Evolutionary conservation across 2,888 invertebrate species (phyloP).

Genomic region (Trichopria drosophilae): DNA sequence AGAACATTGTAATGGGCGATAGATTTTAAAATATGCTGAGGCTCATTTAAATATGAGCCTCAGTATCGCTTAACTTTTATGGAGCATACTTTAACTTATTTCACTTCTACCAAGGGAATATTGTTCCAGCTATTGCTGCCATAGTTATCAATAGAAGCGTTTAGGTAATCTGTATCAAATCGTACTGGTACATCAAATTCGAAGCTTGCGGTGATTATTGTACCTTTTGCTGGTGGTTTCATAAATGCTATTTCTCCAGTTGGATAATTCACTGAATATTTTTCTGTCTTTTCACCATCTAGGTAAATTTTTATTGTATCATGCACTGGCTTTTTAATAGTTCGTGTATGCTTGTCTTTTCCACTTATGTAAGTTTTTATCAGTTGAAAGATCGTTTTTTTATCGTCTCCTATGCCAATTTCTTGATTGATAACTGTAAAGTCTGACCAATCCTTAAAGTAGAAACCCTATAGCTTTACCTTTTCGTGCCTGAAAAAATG

Average conservation of each 20-base stretch:
- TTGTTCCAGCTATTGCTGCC: slow-evolving; percentile 7
- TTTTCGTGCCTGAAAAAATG: slow-evolving; percentile 15
- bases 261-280: slow-evolving; percentile 10
- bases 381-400: slow-evolving; percentile 14
- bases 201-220: slow-evolving; percentile 3
- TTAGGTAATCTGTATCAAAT: slow-evolving; percentile 6
- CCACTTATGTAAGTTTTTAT: slow-evolving; percentile 6
- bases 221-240: slow-evolving; percentile 1
- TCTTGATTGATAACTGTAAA: slow-evolving; percentile 9
- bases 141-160: not conserved
- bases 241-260: slow-evolving; percentile 13
- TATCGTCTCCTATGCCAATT: slow-evolving; percentile 12
- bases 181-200: slow-evolving; percentile 3
- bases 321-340: slow-evolving; percentile 13
- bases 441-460: slow-evolving; percentile 19
- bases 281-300: slow-evolving; percentile 1
- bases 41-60: too few species aligned
- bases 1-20: too few species aligned
- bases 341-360: slow-evolving; percentile 5
- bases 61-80: too few species aligned
- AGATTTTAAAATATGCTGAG: too few species aligned
- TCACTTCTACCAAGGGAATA: too few species aligned
- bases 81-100: too few species aligned
- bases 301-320: slow-evolving; percentile 12
- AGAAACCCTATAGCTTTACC: slow-evolving; percentile 17